A percentile compares a stretch with the other conserved stretches of the same genome.
These are phyloP conservation scores for Ennomos quercinarius DNA, from an alignment of 2,888 invertebrate genomes.

Conservation along the genomic window DNA sequence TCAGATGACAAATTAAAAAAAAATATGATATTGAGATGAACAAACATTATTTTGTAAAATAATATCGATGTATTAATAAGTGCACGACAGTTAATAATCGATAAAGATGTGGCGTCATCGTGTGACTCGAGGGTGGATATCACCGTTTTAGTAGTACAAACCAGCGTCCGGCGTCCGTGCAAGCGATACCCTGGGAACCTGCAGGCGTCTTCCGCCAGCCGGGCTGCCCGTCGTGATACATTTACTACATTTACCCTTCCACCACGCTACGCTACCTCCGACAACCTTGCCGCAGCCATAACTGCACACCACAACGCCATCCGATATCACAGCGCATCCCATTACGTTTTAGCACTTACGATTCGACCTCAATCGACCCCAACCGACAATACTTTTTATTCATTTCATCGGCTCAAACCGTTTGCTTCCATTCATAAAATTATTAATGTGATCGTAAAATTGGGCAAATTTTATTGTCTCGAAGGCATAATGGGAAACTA, in stretches of 20 bases:
- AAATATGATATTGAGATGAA: no score
- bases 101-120: conserved; percentile 33
- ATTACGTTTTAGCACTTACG: conserved; percentile 70
- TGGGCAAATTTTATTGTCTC: conserved; percentile 86
- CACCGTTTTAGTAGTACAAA: conserved; percentile 46
- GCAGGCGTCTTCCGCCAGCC: conserved; percentile 67
- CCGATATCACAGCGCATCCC: conserved; percentile 46
- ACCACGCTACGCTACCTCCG: conserved; percentile 53
- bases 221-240: conserved; percentile 53
- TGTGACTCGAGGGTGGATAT: conserved; percentile 37
- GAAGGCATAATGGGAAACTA: conserved; percentile 85
- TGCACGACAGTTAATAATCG: conserved; percentile 22
- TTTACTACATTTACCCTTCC: conserved; percentile 56
- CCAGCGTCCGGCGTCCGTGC: conserved; percentile 77
- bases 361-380: conserved; percentile 71
- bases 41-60: no score
- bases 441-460: conserved; percentile 86
- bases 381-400: conserved; percentile 69
- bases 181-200: conserved; percentile 82
- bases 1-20: no score
- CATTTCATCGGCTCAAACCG: conserved; percentile 76
- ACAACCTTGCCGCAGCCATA: conserved; percentile 49
- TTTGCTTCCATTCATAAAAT: conserved; percentile 85
- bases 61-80: conserved; percentile 18
- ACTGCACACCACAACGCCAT: conserved; percentile 48